Evolutionary conservation across 2,113 vertebrate genomes (phyloP).

Genomic region (Perca flavescens): DNA sequence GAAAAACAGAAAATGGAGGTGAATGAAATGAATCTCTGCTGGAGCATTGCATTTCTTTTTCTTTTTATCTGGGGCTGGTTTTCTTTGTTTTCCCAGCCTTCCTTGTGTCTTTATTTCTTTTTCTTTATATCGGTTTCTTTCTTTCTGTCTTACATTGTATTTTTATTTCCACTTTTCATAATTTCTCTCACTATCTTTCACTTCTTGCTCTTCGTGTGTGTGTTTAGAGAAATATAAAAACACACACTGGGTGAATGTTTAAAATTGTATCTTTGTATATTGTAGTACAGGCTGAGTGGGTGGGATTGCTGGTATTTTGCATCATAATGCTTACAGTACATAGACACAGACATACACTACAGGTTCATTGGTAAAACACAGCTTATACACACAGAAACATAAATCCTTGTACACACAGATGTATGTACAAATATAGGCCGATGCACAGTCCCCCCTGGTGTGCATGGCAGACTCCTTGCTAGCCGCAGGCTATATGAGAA

Average conservation of each 20-base stretch:
- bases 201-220: neutral
- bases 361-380: slow-evolving; percentile 44
- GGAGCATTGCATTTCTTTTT: slow-evolving; percentile 12
- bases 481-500: slow-evolving; percentile 53
- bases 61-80: neutral
- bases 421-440: slow-evolving; percentile 6
- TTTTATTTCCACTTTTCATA: slow-evolving; percentile 10
- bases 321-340: slow-evolving; percentile 54
- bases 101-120: neutral
- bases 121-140: neutral
- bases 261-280: slow-evolving; percentile 16
- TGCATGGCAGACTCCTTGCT: slow-evolving; percentile 47
- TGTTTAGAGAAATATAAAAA: slow-evolving; percentile 6
- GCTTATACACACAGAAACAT: slow-evolving; percentile 11
- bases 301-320: slow-evolving; percentile 70
- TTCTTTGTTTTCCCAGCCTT: neutral
- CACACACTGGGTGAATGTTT: slow-evolving; percentile 17
- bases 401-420: neutral
- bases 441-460: slow-evolving; percentile 23
- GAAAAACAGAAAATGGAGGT: slow-evolving; percentile 38
- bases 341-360: slow-evolving; percentile 13
- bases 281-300: slow-evolving; percentile 16
- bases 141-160: neutral
- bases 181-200: neutral
- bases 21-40: slow-evolving; percentile 5